A percentile compares a stretch with the other conserved stretches of the same genome.
Conservation (phyloP, 2,113 vertebrate genomes). For the Myanophis thanlyinensis region DNA sequence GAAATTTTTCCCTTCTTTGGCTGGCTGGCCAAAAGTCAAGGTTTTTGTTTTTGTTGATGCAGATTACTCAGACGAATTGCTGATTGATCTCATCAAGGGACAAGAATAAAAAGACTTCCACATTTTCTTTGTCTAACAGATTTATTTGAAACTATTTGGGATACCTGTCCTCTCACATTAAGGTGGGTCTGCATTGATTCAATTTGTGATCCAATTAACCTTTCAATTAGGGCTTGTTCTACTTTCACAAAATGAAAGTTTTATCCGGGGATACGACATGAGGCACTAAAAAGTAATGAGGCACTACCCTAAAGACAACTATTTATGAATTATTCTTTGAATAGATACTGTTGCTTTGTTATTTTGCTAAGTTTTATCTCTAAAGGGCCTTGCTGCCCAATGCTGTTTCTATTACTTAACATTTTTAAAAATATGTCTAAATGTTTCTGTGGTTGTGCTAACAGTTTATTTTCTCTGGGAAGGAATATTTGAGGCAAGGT, state of each 20-base stretch:
- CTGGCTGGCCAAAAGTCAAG: neutral
- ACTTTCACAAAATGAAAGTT: neutral
- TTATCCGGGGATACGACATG: no score
- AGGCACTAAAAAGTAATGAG: neutral
- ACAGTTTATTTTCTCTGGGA: neutral
- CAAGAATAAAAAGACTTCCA: neutral
- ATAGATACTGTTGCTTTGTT: neutral
- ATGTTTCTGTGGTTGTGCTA: neutral
- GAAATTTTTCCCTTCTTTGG: neutral
- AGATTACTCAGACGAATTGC: neutral
- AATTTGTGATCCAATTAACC: neutral
- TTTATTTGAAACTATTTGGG: neutral
- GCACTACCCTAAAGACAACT: neutral
- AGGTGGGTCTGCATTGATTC: neutral
- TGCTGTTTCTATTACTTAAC: neutral
- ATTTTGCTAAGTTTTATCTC: neutral
- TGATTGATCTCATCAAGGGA: neutral
- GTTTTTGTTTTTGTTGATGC: neutral
- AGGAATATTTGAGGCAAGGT: neutral
- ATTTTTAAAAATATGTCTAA: neutral
- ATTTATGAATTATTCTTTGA: neutral
- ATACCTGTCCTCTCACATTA: neutral
- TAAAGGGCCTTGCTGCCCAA: neutral
- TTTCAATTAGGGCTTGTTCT: neutral
- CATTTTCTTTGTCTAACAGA: neutral